phyloP scores from a whole-genome alignment of 2,113 vertebrate species.

The Aspiorhynchus laticeps region DNA sequence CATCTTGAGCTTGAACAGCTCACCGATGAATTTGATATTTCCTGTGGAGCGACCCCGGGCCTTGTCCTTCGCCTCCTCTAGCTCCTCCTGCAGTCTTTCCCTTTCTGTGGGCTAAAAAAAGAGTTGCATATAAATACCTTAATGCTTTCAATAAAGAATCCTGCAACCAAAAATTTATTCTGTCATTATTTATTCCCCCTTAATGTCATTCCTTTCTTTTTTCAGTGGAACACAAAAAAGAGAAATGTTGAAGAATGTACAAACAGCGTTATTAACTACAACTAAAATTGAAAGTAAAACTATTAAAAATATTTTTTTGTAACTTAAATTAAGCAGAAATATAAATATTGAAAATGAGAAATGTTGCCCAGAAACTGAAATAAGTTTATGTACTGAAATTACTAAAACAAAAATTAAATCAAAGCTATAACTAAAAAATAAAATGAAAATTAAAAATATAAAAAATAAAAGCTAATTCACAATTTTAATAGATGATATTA shows the following conservation, averaged over 20 bases:
- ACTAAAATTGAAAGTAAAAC: not conserved
- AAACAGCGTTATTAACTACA: not conserved
- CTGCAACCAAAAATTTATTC: not conserved
- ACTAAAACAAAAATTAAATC: too few species aligned
- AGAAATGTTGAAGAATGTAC: not conserved
- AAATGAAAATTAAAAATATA: too few species aligned
- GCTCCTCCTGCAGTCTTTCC: conserved; percentile 87
- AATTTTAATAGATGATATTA: too few species aligned
- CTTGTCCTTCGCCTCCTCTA: conserved; percentile 94
- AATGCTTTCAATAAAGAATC: not conserved
- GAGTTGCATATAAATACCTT: not conserved
- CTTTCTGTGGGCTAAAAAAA: conserved; percentile 83
- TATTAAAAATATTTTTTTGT: not conserved
- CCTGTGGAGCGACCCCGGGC: conserved; percentile 94
- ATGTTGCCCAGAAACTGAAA: too few species aligned
- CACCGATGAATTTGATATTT: conserved; percentile 97
- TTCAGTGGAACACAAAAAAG: not conserved
- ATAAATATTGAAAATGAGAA: not conserved
- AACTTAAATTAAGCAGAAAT: not conserved
- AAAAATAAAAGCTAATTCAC: too few species aligned
- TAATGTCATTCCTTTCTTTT: not conserved
- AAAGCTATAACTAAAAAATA: too few species aligned
- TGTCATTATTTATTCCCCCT: not conserved
- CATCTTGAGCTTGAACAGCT: conserved; percentile 99
- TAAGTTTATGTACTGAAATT: too few species aligned